Conservation (phyloP, 2,888 invertebrate genomes). For the Leptinotarsa tumamoca region DNA sequence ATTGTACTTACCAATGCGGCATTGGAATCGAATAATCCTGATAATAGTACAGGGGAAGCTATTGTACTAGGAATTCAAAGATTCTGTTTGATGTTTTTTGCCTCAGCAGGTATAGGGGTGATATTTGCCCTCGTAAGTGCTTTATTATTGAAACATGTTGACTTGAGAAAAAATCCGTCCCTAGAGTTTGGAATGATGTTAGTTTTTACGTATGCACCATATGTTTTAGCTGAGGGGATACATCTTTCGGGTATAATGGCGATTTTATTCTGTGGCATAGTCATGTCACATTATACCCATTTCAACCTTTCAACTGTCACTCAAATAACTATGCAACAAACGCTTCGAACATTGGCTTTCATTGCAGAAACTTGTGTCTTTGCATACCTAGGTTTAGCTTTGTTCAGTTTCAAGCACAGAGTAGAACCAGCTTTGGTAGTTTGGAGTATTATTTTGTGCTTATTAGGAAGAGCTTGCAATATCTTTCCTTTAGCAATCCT, state of each 20-base stretch:
- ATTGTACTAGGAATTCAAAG: constrained; percentile 88
- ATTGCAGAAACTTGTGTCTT: constrained; percentile 99
- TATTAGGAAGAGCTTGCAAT: constrained; percentile 94
- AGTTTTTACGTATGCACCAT: constrained; percentile 98
- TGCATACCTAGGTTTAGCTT: constrained; percentile 94
- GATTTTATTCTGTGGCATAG: constrained; percentile 97
- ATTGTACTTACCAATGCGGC: constrained; percentile 96
- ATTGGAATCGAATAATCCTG: constrained; percentile 77
- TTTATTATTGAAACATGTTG: constrained; percentile 92
- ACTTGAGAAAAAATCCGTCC: constrained; percentile 96
- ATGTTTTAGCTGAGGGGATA: constrained; percentile 94
- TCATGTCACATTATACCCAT: constrained; percentile 99
- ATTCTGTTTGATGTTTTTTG: constrained; percentile 98
- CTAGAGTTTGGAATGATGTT: constrained; percentile 98
- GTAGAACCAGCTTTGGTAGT: constrained; percentile 92
- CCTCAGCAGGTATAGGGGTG: constrained; percentile 96
- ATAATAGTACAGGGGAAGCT: constrained; percentile 82
- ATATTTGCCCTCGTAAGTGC: constrained; percentile 95
- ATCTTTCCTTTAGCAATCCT: constrained; percentile 95
- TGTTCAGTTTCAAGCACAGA: constrained; percentile 94
- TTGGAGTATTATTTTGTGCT: constrained; percentile 93
- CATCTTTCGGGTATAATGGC: constrained; percentile 93
- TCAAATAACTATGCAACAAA: constrained; percentile 99
- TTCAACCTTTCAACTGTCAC: constrained; percentile 98
- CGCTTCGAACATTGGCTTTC: constrained; percentile 96